These are phyloP conservation scores for Monarcha castaneiventris DNA, from an alignment of 2,113 vertebrate species.

Conservation along the genomic window DNA sequence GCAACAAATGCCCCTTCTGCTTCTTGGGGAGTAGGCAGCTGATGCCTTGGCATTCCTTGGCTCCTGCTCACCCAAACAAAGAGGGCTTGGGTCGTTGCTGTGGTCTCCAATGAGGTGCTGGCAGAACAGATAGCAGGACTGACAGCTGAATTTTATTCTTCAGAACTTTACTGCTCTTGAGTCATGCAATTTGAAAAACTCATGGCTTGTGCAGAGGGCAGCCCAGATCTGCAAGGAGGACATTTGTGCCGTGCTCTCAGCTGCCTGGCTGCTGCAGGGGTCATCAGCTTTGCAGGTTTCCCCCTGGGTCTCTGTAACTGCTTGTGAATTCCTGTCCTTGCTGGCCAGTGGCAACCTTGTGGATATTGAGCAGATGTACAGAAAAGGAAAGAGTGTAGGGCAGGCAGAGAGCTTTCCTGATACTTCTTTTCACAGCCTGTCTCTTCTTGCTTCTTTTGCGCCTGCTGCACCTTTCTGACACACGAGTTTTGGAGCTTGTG, in stretches of 20 bases:
- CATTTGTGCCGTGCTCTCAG: not conserved
- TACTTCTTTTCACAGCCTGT: not conserved
- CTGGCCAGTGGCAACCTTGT: accelerated
- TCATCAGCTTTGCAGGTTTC: not conserved
- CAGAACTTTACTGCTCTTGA: not conserved
- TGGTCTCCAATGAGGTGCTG: not conserved
- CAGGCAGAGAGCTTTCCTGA: not conserved
- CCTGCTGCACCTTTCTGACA: not conserved
- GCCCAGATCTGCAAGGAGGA: not conserved
- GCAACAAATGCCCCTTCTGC: not conserved
- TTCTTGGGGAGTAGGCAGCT: not conserved
- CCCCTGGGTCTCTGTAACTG: not conserved
- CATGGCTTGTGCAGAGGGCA: not conserved
- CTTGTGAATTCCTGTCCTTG: not conserved
- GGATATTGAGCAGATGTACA: not conserved
- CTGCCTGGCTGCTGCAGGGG: not conserved
- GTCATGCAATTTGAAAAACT: not conserved
- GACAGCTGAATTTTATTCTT: not conserved
- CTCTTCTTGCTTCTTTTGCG: not conserved
- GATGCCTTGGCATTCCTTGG: not conserved
- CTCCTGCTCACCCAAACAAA: not conserved
- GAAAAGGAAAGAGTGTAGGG: not conserved
- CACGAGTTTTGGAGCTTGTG: not conserved
- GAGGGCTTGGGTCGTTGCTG: not conserved
- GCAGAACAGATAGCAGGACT: not conserved